phyloP scores from a whole-genome alignment of 2,113 vertebrate species.

The Phylloscopus whistleri region DNA sequence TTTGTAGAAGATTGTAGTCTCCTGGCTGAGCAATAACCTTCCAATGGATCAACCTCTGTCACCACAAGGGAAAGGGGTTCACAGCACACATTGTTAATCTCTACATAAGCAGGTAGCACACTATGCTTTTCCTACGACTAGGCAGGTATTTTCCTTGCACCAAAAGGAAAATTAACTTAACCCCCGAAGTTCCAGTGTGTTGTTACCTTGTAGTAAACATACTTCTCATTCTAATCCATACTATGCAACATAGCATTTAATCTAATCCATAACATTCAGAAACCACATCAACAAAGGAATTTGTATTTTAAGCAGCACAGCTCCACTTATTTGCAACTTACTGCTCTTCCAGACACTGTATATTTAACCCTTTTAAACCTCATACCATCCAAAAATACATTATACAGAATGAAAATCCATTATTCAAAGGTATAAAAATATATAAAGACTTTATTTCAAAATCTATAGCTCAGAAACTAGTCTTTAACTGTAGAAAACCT shows the following conservation, averaged over 20 bases:
- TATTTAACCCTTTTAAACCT: background rate
- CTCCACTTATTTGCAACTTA: background rate
- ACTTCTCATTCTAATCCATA: background rate
- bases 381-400: background rate
- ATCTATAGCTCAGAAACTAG: background rate
- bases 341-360: background rate
- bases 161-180: background rate
- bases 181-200: background rate
- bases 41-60: background rate
- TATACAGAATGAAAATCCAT: background rate
- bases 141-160: background rate
- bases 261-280: background rate
- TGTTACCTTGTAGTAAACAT: background rate
- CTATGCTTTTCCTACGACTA: background rate
- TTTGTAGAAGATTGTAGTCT: background rate
- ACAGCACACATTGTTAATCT: background rate
- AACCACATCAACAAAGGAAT: background rate
- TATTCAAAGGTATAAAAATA: background rate
- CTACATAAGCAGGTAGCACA: background rate
- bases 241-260: background rate
- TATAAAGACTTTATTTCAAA: background rate
- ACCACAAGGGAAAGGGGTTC: background rate
- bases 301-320: background rate
- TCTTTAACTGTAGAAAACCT: background rate
- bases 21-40: background rate